These are phyloP conservation scores for Andricus quercusramuli DNA, from an alignment of 2,888 invertebrate genomes.

Conservation along the genomic window DNA sequence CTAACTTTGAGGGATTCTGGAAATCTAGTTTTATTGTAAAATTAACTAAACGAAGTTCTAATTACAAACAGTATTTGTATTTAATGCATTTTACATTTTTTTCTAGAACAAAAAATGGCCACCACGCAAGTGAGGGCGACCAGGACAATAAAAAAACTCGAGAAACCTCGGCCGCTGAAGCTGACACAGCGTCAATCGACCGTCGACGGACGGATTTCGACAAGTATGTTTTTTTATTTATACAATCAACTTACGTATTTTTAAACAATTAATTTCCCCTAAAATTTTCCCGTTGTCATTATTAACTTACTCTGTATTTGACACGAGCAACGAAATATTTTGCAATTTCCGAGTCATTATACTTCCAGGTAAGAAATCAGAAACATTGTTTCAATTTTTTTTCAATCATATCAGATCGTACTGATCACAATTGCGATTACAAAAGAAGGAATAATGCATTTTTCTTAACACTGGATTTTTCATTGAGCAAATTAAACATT, in stretches of 20 bases:
- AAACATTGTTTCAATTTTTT: not conserved
- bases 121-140: slow-evolving; percentile 71
- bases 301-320: slow-evolving; percentile 1
- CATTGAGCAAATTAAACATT: not conserved
- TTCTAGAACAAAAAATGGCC: slow-evolving; percentile 65
- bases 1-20: too few species aligned
- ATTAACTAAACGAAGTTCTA: too few species aligned
- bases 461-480: not conserved
- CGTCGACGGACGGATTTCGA: slow-evolving; percentile 76
- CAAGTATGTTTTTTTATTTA: slow-evolving; percentile 62
- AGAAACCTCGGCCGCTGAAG: slow-evolving; percentile 87
- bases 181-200: slow-evolving; percentile 73
- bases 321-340: not conserved
- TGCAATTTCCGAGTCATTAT: not conserved
- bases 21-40: too few species aligned
- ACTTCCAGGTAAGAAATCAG: not conserved
- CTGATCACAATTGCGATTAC: too few species aligned
- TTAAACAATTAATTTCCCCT: slow-evolving; percentile 3
- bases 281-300: not conserved
- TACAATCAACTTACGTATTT: not conserved
- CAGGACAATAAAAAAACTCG: slow-evolving; percentile 86
- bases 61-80: not conserved
- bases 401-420: too few species aligned
- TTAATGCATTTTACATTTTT: not conserved
- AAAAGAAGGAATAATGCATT: not conserved